These are phyloP conservation scores for Acrocephalus scirpaceus DNA, from an alignment of 2,797 vertebrate genomes.

Conservation along the genomic window DNA sequence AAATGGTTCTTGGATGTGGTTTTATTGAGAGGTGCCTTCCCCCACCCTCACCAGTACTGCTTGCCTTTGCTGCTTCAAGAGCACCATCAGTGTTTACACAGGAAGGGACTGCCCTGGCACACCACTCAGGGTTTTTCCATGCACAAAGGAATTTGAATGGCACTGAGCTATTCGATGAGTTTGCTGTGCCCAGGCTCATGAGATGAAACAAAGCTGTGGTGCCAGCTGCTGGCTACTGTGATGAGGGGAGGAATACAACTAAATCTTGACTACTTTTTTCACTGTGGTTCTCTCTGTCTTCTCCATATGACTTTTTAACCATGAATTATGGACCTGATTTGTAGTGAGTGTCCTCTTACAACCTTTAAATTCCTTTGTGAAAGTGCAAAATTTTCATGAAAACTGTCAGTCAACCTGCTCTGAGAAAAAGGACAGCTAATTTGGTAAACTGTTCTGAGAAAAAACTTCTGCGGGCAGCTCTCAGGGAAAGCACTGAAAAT, in stretches of 20 bases:
- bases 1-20: neutral
- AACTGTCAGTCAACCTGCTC: neutral
- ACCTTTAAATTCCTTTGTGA: neutral
- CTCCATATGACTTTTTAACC: neutral
- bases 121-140: neutral
- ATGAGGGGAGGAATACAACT: neutral
- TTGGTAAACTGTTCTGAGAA: neutral
- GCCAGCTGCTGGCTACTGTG: neutral
- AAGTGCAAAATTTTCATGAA: neutral
- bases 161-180: neutral
- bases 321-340: neutral
- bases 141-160: neutral
- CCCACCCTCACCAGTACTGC: neutral
- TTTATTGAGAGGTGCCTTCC: neutral
- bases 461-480: neutral
- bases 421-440: neutral
- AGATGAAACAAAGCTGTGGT: neutral
- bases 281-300: neutral
- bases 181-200: neutral
- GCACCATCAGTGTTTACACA: neutral
- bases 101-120: neutral
- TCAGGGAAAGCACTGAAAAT: neutral
- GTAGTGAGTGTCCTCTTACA: rapidly evolving
- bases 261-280: neutral
- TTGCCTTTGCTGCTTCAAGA: neutral